Evolutionary conservation across 2,888 invertebrate species (phyloP), one percentile per base, ranked within the genome.

Genomic region (Rhagonycha fulva): DNA sequence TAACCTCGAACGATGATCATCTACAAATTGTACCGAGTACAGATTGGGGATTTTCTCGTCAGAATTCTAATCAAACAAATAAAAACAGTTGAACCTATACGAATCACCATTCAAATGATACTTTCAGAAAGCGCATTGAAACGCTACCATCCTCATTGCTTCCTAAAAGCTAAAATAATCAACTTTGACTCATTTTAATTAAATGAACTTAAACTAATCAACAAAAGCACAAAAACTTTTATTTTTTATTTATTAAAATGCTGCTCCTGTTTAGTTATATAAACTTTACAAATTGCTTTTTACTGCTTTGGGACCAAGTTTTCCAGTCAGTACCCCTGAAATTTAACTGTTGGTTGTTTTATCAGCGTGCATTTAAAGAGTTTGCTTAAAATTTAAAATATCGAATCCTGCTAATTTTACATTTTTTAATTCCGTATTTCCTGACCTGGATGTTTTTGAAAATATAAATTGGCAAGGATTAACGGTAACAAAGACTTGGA

Each of bases 221-320:
- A 76, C 70, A 72, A 61, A 70, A 62, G 76, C 76, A 73, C 23
- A 72, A 72, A 78, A 78, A 73, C 71, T 76, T 78, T 75, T 60
- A 72, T 70, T 77, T 77, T 73, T 75, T 73, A 73, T 78, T 78
- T 78, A 78, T 76, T 78, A 71, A 69, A 71, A 62, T 67, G 68
- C 69, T 71, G 68, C 70, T 67, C 63, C 62, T 75, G 74, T 68
- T 67, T 68, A 63, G 47, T 63, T 68, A 63, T 68, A 73, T 73
- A 72, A 76, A 68, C 68, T 72, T 72, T 70, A 78, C 77, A 76
- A 78, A 78, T 76, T 76, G 77, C 73, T 60, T 26, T 60, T 70
- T 75, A 71, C 72, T 76, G 72, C 72, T 75, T 67, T 24, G 61
- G 26, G 62, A 26, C 23, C 14, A 68, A 72, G 30, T 30, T 60